Conservation (phyloP, 2,797 vertebrate species). For the Zonotrichia albicollis region DNA sequence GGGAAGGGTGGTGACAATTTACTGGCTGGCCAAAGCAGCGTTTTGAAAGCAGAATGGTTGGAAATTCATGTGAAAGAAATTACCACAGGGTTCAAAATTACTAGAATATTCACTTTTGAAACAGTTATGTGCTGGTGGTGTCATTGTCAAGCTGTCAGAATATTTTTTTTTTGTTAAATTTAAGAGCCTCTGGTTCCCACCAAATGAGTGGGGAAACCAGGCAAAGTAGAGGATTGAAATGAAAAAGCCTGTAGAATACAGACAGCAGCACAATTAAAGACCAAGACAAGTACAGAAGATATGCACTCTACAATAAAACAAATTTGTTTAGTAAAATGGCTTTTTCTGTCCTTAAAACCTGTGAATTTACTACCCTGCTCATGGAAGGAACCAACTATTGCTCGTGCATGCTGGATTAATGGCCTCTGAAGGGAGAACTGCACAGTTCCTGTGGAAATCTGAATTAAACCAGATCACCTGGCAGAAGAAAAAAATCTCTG, state of each 20-base stretch:
- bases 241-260: neutral
- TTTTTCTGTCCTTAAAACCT: neutral
- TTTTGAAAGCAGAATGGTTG: neutral
- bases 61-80: neutral
- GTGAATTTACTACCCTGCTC: neutral
- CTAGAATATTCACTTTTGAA: neutral
- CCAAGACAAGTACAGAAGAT: neutral
- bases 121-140: neutral
- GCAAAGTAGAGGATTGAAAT: neutral
- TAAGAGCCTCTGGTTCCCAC: neutral
- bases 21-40: neutral
- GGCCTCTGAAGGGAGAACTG: neutral
- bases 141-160: neutral
- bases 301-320: neutral
- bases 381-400: neutral
- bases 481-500: neutral
- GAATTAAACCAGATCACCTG: neutral
- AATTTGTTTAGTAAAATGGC: neutral
- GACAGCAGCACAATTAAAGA: neutral
- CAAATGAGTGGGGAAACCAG: fast-evolving
- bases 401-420: neutral
- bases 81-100: neutral
- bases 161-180: neutral
- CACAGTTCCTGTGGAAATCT: neutral
- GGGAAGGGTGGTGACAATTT: neutral